Evolutionary conservation across 2,797 vertebrate genomes (phyloP).

Genomic region (Okamejei kenojei): DNA sequence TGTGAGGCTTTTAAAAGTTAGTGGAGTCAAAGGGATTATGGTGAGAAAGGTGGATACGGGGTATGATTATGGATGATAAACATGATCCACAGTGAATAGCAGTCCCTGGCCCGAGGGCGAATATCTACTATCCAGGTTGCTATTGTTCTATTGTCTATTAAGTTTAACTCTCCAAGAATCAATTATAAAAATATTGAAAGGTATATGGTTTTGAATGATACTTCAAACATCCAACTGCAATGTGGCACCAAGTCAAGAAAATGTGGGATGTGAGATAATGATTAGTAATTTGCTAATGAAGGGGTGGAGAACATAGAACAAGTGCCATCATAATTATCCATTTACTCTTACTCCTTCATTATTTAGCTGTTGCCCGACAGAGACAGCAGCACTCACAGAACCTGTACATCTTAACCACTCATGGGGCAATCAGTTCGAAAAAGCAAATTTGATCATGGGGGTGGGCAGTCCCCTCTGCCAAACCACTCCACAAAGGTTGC

Average conservation of each 20-base stretch:
- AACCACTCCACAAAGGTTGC: not conserved
- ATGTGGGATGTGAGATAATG: not conserved
- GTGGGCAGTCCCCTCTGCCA: not conserved
- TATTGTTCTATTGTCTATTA: not conserved
- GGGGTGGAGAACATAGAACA: not conserved
- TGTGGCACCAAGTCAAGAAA: not conserved
- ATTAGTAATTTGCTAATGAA: not conserved
- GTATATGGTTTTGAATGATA: not conserved
- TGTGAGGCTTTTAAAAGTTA: no score
- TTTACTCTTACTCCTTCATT: not conserved
- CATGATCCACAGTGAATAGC: no score
- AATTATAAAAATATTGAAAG: no score
- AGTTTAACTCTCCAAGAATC: no score
- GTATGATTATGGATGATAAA: no score
- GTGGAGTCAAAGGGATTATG: no score
- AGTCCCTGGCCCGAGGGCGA: no score
- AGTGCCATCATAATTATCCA: not conserved
- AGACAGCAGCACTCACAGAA: not conserved
- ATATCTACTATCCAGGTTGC: no score
- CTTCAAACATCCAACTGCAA: not conserved
- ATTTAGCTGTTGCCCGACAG: not conserved
- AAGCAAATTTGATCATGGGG: not conserved
- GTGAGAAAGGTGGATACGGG: no score
- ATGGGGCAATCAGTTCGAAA: not conserved
- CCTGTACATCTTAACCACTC: not conserved